A percentile compares a stretch with the other conserved stretches of the same genome.
phyloP scores from a whole-genome alignment of 2,888 invertebrate genomes.

The Drosophila paranaensis region DNA sequence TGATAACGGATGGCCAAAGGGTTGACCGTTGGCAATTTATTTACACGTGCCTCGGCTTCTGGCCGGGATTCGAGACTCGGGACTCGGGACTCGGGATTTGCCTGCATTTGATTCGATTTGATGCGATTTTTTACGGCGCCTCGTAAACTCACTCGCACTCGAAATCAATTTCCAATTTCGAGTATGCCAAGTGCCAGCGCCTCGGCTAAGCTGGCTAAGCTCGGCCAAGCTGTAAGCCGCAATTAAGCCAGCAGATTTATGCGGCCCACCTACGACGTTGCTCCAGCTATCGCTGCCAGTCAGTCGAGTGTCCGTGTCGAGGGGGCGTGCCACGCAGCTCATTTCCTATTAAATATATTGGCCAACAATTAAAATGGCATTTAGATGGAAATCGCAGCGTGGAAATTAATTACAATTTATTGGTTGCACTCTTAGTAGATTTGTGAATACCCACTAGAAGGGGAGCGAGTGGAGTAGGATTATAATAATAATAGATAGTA shows the following conservation, averaged over 20 bases:
- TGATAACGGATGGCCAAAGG: conserved; percentile 65
- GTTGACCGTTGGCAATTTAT: conserved; percentile 67
- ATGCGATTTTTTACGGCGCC: conserved; percentile 72
- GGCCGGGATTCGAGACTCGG: conserved; percentile 14
- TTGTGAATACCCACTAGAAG: background rate
- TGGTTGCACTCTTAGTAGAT: conserved; percentile 29
- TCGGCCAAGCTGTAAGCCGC: conserved; percentile 37
- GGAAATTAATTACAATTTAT: conserved; percentile 60
- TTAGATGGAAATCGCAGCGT: conserved; percentile 62
- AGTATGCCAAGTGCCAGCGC: conserved; percentile 14
- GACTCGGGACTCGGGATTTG: conserved; percentile 42
- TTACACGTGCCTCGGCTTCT: conserved; percentile 69
- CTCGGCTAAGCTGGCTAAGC: conserved; percentile 23
- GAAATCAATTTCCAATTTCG: conserved; percentile 76
- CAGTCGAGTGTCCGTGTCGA: background rate
- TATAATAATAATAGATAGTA: no score
- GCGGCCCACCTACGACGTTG: conserved; percentile 20
- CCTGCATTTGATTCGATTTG: conserved; percentile 68
- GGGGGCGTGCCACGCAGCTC: conserved; percentile 14
- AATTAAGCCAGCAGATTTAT: conserved; percentile 51
- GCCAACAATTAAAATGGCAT: conserved; percentile 66
- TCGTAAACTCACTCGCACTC: conserved; percentile 55
- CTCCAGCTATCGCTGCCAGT: conserved; percentile 34
- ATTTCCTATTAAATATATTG: conserved; percentile 45
- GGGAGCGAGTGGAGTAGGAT: background rate